Conservation (phyloP, 2,797 vertebrate species). For the Trachurus trachurus region DNA sequence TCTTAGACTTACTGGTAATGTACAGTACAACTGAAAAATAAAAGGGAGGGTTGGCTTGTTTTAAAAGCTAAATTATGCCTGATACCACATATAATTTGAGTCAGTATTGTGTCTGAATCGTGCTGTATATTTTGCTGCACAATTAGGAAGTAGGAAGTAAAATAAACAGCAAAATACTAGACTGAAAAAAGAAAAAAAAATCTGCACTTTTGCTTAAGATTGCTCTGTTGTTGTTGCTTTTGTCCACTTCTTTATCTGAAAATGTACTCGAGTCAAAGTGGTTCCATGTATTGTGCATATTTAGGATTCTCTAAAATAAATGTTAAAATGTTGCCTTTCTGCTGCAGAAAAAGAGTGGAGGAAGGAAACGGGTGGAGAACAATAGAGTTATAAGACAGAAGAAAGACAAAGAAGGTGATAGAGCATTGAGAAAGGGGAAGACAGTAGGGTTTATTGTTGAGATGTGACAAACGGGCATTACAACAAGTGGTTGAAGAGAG, state of each 20-base stretch:
- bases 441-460: not conserved
- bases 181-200: no score
- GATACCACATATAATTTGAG: not conserved
- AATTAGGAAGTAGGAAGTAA: not conserved
- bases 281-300: not conserved
- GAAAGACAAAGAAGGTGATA: not conserved
- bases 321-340: not conserved
- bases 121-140: not conserved
- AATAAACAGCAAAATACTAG: not conserved
- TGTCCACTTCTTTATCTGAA: not conserved
- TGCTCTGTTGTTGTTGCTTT: not conserved
- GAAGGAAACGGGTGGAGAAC: not conserved
- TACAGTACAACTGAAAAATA: not conserved
- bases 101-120: not conserved
- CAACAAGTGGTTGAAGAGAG: not conserved
- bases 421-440: not conserved
- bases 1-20: not conserved
- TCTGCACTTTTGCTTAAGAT: constrained; percentile 9
- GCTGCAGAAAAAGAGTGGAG: not conserved
- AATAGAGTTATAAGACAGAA: not conserved
- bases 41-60: not conserved
- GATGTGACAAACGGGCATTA: not conserved
- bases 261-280: not conserved
- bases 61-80: not conserved
- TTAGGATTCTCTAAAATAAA: not conserved